Conservation (phyloP, 2,113 vertebrate genomes). For the Empidonax traillii region DNA sequence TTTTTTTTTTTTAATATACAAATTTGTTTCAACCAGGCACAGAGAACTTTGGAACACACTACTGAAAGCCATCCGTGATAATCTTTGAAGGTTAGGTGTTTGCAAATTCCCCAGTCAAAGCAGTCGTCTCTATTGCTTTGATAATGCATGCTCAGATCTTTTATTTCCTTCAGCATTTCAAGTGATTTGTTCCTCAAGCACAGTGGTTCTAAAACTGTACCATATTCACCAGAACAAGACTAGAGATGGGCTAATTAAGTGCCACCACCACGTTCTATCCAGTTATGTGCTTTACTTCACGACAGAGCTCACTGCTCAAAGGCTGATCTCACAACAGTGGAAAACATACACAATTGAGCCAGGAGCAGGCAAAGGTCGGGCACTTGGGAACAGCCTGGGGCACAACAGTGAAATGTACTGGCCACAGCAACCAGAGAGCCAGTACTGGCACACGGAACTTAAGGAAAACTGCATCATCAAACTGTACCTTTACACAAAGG, state of each 20-base stretch:
- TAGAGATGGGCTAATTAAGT: neutral
- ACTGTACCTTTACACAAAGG: neutral
- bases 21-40: conserved; percentile 53
- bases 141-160: neutral
- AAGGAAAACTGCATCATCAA: neutral
- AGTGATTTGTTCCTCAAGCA: neutral
- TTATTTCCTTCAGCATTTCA: neutral
- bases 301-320: neutral
- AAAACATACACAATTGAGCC: neutral
- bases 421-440: neutral
- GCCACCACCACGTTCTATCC: neutral
- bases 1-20: neutral
- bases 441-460: neutral
- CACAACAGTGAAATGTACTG: neutral
- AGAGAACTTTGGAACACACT: conserved; percentile 59
- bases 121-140: conserved; percentile 18
- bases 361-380: neutral
- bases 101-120: conserved; percentile 25
- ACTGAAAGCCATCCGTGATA: conserved; percentile 20
- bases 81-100: conserved; percentile 3
- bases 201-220: neutral
- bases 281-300: neutral
- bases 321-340: neutral
- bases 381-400: neutral
- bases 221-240: neutral